Evolutionary conservation across 2,113 vertebrate species (phyloP).

Genomic region (Himantopus leucocephalus): DNA sequence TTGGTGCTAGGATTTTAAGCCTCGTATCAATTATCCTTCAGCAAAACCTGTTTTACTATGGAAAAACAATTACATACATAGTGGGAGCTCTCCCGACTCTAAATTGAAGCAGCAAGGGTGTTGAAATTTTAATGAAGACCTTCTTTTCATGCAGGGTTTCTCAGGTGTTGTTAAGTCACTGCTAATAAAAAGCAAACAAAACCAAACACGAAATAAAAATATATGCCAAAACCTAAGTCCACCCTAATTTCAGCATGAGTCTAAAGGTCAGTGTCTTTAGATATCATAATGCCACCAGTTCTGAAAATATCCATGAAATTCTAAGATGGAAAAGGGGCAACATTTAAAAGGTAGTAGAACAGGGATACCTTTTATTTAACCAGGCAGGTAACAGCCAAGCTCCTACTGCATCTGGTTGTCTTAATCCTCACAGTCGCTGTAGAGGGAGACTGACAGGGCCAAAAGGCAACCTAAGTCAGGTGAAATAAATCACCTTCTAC

Average conservation of each 20-base stretch:
- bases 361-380: background rate
- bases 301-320: background rate
- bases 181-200: slow-evolving; percentile 19
- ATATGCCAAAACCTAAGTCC: background rate
- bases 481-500: background rate
- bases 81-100: slow-evolving; percentile 19
- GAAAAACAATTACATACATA: slow-evolving; percentile 51
- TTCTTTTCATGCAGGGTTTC: slow-evolving; percentile 26
- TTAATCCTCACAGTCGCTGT: background rate
- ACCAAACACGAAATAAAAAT: background rate
- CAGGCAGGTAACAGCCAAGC: background rate
- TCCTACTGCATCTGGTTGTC: background rate
- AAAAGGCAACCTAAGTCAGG: background rate
- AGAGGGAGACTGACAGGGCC: background rate
- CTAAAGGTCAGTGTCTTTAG: background rate
- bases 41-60: background rate
- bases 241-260: background rate
- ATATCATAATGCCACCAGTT: background rate
- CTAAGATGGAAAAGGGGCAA: background rate
- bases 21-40: slow-evolving; percentile 35
- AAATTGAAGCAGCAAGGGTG: background rate
- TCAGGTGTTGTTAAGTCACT: slow-evolving; percentile 41
- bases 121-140: slow-evolving; percentile 50
- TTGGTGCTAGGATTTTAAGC: slow-evolving; percentile 43
- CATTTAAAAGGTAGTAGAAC: background rate